phyloP scores from a whole-genome alignment of 2,113 vertebrate genomes.

The Hyla sarda region DNA sequence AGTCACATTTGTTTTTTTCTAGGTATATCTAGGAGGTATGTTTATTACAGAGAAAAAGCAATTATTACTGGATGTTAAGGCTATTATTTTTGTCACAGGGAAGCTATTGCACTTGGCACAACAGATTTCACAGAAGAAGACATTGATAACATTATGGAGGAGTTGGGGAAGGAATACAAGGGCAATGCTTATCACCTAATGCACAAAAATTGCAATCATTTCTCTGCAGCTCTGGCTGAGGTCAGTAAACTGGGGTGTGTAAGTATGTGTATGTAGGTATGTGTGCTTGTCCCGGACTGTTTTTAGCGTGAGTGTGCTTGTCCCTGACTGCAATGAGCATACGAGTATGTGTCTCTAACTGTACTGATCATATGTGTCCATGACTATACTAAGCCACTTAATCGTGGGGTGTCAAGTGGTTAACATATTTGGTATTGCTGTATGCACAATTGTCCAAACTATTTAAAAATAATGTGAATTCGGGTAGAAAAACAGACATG shows the following conservation, averaged over 20 bases:
- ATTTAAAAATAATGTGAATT: no score
- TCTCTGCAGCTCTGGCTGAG: slow-evolving; percentile 88
- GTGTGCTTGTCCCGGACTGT: no score
- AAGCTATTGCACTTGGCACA: slow-evolving; percentile 88
- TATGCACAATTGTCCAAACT: no score
- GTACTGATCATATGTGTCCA: no score
- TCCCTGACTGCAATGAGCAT: no score
- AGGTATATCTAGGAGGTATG: neutral
- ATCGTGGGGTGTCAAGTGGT: slow-evolving; percentile 22
- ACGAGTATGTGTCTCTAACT: no score
- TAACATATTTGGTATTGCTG: no score
- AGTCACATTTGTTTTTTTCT: no score
- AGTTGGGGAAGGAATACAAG: slow-evolving; percentile 89
- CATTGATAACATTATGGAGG: slow-evolving; percentile 90
- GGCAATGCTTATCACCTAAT: slow-evolving; percentile 86
- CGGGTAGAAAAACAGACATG: no score
- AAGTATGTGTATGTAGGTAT: no score
- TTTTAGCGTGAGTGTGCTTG: no score
- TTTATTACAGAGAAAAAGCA: neutral
- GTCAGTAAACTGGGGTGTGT: slow-evolving; percentile 66
- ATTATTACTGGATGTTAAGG: neutral
- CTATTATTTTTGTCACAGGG: slow-evolving; percentile 73
- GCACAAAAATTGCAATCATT: slow-evolving; percentile 93
- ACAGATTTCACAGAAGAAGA: slow-evolving; percentile 90
- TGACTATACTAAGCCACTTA: no score